Conservation (phyloP, 2,797 vertebrate genomes). For the Pipistrellus nathusii region DNA sequence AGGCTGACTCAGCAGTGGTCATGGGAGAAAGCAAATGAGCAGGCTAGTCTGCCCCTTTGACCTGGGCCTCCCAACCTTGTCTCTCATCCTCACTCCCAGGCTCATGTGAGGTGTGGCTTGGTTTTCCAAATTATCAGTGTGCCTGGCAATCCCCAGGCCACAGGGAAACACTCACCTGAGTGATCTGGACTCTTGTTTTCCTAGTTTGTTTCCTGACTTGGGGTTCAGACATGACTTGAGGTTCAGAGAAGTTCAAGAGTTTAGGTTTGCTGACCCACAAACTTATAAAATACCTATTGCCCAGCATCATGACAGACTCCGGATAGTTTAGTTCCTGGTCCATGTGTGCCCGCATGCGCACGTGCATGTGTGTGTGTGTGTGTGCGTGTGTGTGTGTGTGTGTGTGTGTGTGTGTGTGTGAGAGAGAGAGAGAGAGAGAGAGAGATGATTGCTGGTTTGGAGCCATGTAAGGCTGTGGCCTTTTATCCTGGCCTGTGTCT, state of each 20-base stretch:
- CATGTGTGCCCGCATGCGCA: background rate
- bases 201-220: background rate
- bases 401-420: background rate
- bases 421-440: background rate
- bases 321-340: background rate
- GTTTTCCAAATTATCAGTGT: background rate
- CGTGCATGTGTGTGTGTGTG: background rate
- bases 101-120: background rate
- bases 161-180: background rate
- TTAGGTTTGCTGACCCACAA: background rate
- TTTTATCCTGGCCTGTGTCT: background rate
- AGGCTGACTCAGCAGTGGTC: background rate
- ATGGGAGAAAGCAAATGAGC: constrained; percentile 6
- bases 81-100: background rate
- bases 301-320: background rate
- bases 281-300: background rate
- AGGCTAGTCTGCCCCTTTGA: background rate
- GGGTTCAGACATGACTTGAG: background rate
- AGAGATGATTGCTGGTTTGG: background rate
- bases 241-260: constrained; percentile 27
- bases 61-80: background rate
- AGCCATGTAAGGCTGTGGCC: background rate
- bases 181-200: background rate
- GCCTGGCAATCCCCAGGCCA: fast-evolving
- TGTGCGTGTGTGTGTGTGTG: background rate